Conservation (phyloP, 2,797 vertebrate genomes). For the Darevskia mixta region DNA sequence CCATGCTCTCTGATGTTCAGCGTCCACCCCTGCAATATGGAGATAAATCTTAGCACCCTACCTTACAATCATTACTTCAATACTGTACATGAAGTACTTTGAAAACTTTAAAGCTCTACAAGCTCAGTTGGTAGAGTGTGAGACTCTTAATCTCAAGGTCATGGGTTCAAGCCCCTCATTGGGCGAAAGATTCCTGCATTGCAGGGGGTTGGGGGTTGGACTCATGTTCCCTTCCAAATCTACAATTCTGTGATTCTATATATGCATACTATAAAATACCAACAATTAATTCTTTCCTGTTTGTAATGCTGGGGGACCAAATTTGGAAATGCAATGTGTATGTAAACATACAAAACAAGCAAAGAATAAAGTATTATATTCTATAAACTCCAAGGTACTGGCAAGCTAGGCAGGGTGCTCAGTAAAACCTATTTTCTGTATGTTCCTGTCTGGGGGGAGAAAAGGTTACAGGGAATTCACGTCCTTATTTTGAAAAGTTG, state of each 20-base stretch:
- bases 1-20: background rate
- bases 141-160: too few species aligned
- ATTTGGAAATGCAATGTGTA: background rate
- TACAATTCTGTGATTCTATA: too few species aligned
- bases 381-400: background rate
- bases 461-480: constrained; percentile 51
- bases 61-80: background rate
- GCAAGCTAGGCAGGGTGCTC: constrained; percentile 33
- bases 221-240: too few species aligned
- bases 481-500: constrained; percentile 55
- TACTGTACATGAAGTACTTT: background rate
- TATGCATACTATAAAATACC: too few species aligned
- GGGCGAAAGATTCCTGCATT: too few species aligned
- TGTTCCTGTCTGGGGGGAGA: background rate
- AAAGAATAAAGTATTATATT: fast-evolving
- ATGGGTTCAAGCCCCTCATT: too few species aligned
- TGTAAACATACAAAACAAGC: background rate
- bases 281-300: too few species aligned
- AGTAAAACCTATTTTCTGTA: background rate
- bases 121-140: too few species aligned
- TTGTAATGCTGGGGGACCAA: background rate
- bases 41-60: background rate
- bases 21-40: background rate
- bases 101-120: background rate
- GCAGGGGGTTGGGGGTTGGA: too few species aligned